These are phyloP conservation scores for Meteorus colon DNA, from an alignment of 2,888 invertebrate species.

Conservation along the genomic window DNA sequence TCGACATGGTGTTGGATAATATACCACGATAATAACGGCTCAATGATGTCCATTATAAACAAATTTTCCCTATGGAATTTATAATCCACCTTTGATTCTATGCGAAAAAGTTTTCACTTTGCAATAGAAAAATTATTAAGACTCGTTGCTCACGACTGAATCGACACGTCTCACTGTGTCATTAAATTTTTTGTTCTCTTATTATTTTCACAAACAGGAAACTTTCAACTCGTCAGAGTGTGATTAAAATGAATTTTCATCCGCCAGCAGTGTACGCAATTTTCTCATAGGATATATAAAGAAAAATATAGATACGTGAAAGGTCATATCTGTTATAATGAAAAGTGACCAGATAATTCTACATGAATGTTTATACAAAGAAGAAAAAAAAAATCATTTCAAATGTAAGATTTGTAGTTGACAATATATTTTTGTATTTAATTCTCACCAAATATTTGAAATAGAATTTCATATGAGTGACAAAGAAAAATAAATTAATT, in stretches of 20 bases:
- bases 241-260: slow-evolving; percentile 12
- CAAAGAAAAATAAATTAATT: too few species aligned
- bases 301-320: background rate
- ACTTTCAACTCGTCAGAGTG: background rate
- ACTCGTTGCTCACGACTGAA: background rate
- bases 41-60: background rate
- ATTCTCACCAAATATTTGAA: too few species aligned
- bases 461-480: too few species aligned
- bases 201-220: slow-evolving; percentile 15
- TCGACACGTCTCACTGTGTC: background rate
- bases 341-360: background rate
- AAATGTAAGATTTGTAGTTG: background rate
- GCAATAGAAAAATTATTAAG: background rate
- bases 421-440: too few species aligned
- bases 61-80: background rate
- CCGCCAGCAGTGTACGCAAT: background rate
- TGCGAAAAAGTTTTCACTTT: background rate
- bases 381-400: background rate
- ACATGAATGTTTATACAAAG: background rate
- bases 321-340: background rate
- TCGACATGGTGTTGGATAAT: slow-evolving; percentile 43
- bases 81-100: background rate
- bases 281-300: background rate
- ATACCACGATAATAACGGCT: background rate
- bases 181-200: background rate